Conservation (phyloP, 2,113 vertebrate species). For the Anarhynchus alexandrinus region DNA sequence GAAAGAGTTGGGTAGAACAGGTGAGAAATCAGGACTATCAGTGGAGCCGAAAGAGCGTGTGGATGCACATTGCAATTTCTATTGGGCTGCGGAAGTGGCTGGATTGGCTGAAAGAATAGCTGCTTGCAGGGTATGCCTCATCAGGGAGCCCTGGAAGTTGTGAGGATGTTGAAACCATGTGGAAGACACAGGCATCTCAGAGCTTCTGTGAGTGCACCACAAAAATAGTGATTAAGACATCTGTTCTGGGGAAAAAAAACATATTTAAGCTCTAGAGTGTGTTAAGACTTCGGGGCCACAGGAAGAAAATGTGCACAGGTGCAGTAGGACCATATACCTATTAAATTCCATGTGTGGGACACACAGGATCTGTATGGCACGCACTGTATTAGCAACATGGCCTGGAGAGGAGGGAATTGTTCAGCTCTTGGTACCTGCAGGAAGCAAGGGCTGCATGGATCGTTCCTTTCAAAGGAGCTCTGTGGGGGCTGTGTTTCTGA, state of each 20-base stretch:
- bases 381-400: neutral
- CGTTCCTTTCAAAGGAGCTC: neutral
- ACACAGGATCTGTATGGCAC: too few species aligned
- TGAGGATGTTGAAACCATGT: neutral
- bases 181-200: neutral
- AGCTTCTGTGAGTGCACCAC: neutral
- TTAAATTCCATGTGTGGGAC: neutral
- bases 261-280: neutral
- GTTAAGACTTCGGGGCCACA: neutral
- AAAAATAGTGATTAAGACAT: neutral
- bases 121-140: neutral
- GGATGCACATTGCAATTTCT: neutral
- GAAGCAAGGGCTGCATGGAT: neutral
- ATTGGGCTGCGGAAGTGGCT: neutral
- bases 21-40: neutral
- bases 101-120: neutral
- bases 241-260: neutral
- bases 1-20: neutral
- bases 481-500: neutral
- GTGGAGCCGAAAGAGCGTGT: neutral
- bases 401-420: neutral
- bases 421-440: neutral
- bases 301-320: neutral
- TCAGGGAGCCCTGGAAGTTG: neutral
- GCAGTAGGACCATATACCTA: neutral